phyloP scores from a whole-genome alignment of 2,113 vertebrate genomes.

The Regulus satrapa region DNA sequence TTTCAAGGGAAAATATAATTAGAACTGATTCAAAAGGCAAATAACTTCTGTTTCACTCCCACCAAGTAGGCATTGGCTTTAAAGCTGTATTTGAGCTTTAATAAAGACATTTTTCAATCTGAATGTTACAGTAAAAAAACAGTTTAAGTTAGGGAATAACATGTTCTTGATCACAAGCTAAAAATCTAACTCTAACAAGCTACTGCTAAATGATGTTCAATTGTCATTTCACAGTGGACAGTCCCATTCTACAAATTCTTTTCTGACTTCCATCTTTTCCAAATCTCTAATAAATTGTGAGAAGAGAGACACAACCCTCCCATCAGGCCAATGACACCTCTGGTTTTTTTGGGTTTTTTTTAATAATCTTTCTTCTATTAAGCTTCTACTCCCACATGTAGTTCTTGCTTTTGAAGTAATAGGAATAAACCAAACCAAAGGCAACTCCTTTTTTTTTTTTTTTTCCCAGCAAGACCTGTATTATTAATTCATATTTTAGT shows the following conservation, averaged over 20 bases:
- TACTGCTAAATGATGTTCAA: not conserved
- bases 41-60: not conserved
- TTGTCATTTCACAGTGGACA: not conserved
- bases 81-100: not conserved
- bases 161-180: not conserved
- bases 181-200: not conserved
- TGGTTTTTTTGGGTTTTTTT: not conserved
- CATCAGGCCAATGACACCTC: not conserved
- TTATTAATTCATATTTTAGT: not conserved
- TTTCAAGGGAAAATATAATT: constrained; percentile 5
- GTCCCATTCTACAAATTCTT: not conserved
- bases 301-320: not conserved
- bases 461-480: not conserved
- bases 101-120: not conserved
- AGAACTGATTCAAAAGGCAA: constrained; percentile 12
- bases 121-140: not conserved
- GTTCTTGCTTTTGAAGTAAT: not conserved
- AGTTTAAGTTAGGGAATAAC: not conserved
- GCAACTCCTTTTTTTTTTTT: fast-evolving
- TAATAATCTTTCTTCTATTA: not conserved
- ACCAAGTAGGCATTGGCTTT: not conserved
- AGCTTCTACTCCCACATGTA: not conserved
- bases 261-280: not conserved
- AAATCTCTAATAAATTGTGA: not conserved
- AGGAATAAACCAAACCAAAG: not conserved